Evolutionary conservation across 2,113 vertebrate genomes (phyloP).

Genomic region (Sterrhoptilus dennistouni): DNA sequence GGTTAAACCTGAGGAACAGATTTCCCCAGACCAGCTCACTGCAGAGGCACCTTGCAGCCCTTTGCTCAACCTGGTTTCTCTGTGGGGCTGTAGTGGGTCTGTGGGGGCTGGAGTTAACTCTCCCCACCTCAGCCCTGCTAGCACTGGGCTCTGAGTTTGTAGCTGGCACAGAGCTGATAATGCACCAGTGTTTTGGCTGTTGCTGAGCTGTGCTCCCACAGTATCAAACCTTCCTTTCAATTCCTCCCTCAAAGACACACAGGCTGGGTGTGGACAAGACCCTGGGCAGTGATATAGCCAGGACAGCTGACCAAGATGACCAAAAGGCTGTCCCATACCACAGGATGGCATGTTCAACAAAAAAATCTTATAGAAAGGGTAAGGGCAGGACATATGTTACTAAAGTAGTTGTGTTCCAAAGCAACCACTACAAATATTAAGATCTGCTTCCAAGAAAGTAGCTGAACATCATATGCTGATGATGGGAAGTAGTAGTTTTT

Average conservation of each 20-base stretch:
- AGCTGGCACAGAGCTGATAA: background rate
- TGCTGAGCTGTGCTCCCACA: background rate
- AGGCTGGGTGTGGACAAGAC: background rate
- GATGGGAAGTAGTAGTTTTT: background rate
- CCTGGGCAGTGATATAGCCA: background rate
- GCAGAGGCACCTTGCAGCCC: background rate
- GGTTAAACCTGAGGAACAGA: background rate
- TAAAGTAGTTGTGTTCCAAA: background rate
- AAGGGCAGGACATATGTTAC: accelerated
- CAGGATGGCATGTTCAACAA: background rate
- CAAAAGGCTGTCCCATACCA: background rate
- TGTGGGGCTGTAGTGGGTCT: background rate
- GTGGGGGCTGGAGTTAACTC: background rate
- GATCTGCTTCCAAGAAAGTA: background rate
- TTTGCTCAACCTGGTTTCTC: background rate
- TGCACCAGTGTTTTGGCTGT: background rate
- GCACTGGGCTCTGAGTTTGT: background rate
- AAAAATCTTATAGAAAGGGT: background rate
- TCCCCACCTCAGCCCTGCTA: background rate
- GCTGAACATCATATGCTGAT: background rate
- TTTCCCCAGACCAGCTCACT: background rate
- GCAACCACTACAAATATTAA: background rate
- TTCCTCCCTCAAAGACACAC: background rate
- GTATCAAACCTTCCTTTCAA: background rate
- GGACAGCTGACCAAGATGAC: background rate